A percentile compares a stretch with the other conserved stretches of the same genome.
Conservation (phyloP, 2,113 vertebrate species). For the Toxotes chatareus region DNA sequence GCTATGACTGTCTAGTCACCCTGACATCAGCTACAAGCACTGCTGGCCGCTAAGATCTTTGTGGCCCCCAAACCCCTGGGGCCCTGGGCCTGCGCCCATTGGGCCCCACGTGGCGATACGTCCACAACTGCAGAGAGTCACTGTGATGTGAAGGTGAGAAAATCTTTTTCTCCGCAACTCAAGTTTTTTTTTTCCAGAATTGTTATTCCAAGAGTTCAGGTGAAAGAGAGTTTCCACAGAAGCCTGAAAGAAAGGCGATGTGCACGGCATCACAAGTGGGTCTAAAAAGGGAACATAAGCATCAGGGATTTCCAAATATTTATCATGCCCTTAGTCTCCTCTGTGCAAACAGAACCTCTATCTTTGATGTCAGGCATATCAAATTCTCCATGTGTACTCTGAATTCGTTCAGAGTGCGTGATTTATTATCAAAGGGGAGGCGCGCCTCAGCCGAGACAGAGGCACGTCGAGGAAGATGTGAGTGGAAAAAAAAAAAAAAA, state of each 20-base stretch:
- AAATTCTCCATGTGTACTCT: constrained; percentile 35
- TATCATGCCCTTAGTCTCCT: constrained; percentile 27
- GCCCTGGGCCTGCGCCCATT: no score
- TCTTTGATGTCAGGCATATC: constrained; percentile 46
- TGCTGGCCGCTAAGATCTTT: no score
- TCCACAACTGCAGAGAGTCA: neutral
- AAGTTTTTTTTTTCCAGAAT: constrained; percentile 11
- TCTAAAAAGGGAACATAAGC: constrained; percentile 26
- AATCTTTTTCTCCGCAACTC: neutral
- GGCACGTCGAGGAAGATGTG: neutral
- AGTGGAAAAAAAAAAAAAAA: neutral
- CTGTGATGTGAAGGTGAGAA: constrained; percentile 2
- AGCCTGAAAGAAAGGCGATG: constrained; percentile 20
- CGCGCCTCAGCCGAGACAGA: constrained; percentile 4
- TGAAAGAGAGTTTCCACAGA: neutral
- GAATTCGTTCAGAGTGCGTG: constrained; percentile 18
- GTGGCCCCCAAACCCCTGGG: no score
- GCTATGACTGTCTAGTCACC: neutral
- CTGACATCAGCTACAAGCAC: neutral
- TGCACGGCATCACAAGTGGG: constrained; percentile 36
- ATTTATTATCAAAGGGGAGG: constrained; percentile 16
- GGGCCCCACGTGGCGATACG: neutral
- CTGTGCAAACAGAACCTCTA: constrained; percentile 26
- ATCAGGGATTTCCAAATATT: constrained; percentile 40
- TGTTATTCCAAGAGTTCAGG: constrained; percentile 22